Conservation (phyloP, 1,140 invertebrate species). For the Conopomorpha cramerella region DNA sequence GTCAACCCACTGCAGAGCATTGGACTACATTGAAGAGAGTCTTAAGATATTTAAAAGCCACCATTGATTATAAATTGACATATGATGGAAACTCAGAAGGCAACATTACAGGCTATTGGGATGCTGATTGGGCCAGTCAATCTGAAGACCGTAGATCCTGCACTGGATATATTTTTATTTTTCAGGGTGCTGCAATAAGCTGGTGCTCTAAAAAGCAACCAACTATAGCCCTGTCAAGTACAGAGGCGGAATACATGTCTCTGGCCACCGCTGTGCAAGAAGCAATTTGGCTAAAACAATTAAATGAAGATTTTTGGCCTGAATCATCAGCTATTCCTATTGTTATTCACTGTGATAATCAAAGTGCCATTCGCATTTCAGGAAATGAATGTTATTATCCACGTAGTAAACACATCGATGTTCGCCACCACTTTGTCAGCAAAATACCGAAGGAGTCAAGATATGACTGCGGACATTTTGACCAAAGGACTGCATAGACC, state of each 20-base stretch:
- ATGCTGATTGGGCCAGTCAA: conserved; percentile 22
- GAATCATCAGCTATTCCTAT: conserved; percentile 5
- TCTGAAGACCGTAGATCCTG: conserved; percentile 14
- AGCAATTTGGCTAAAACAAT: not conserved
- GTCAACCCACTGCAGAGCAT: conserved; percentile 15
- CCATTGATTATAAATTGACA: conserved; percentile 12
- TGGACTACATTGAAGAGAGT: conserved; percentile 25
- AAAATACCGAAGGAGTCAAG: too few species aligned
- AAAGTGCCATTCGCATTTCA: too few species aligned
- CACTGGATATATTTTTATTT: conserved; percentile 15
- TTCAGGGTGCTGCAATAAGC: conserved; percentile 8
- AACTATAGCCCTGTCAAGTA: conserved; percentile 20
- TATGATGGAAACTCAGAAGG: conserved; percentile 7
- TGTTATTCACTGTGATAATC: too few species aligned
- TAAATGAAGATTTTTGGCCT: not conserved
- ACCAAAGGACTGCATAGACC: too few species aligned
- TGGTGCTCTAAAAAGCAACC: conserved; percentile 12
- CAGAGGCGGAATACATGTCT: too few species aligned
- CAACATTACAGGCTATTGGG: too few species aligned
- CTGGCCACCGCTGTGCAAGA: not conserved
- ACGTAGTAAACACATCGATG: too few species aligned
- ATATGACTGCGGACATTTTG: too few species aligned
- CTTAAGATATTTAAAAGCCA: conserved; percentile 33
- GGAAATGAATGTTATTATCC: too few species aligned
- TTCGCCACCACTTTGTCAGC: too few species aligned